Base-by-base conservation (phyloP, 2,113 vertebrate species). In the Alouatta palliata region DNA sequence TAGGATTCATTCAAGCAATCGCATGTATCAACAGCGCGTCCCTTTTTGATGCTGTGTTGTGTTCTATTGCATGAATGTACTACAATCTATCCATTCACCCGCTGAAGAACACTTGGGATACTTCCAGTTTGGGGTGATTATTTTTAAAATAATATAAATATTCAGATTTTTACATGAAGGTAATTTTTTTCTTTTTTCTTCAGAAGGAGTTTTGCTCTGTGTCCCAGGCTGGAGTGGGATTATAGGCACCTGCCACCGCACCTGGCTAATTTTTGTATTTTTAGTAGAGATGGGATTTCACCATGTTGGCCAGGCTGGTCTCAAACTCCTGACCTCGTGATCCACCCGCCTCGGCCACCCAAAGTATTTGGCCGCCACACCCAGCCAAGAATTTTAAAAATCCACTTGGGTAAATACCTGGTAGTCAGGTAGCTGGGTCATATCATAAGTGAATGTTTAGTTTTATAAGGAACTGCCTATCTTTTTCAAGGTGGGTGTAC, bases 1-100 rank as follows among this genome's bases (percentile, higher is more conserved):
- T 32, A 76, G 25, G 58, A 49, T 75, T 30, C 27, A 68, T 3
- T 77, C 35, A 58, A 20, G 49, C 27, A 35, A 58, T 20, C 21
- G 16, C 40, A n/a, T 2, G 40, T 21, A 21, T 20, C 84, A 19
- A 10, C 0, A 12, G 32, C 0, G 19, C 40, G 5, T 16, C 45
- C 37, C 61, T 89, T 89, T 32, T 61, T 35, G 14, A 0, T n/a
- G 40, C 85, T 52, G 37, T 61, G 86, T 2, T 11, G 58, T 7
- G 13, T 17, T 64, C 43, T 52, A 6, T 1, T 13, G 14, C 27
- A 27, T 21, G 58, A 81, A 76, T 5, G 6, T 32, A n/a, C 61
- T 40, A 58, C 32, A 40, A 20, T 32, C n/a, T 27, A 89, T 21
- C 11, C 21, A 35, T 6, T 47, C 6, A 43, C 49, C 14, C 13